A percentile compares a stretch with the other conserved stretches of the same genome.
phyloP scores from a whole-genome alignment of 2,113 vertebrate species.

The Fulmarus glacialis region DNA sequence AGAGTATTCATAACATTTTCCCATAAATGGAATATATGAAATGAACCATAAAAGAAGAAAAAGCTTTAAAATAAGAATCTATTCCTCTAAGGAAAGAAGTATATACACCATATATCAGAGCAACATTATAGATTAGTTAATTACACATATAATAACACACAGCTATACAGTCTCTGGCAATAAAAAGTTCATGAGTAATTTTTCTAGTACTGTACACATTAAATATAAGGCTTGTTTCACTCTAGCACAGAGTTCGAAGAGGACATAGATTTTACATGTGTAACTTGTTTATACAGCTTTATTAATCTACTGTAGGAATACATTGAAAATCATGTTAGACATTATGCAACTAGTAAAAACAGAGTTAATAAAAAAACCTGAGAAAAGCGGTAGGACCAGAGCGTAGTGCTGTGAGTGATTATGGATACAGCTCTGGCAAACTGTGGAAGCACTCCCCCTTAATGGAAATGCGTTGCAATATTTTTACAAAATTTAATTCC shows the following conservation, averaged over 20 bases:
- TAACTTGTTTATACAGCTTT: neutral
- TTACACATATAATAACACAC: slow-evolving; percentile 24
- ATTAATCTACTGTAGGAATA: neutral
- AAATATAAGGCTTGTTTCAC: neutral
- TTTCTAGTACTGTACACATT: neutral
- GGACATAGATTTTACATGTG: slow-evolving; percentile 15
- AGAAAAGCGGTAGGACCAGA: neutral
- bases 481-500: neutral
- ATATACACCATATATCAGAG: neutral
- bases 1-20: neutral
- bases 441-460: neutral
- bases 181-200: slow-evolving; percentile 14
- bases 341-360: neutral
- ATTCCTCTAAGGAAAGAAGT: neutral
- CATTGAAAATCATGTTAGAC: neutral
- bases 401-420: neutral
- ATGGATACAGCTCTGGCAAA: neutral
- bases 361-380: neutral
- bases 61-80: slow-evolving; percentile 1
- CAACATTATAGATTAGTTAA: slow-evolving; percentile 30
- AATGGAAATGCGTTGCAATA: neutral
- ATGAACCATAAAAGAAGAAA: neutral
- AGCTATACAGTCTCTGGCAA: neutral
- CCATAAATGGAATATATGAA: neutral
- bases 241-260: neutral